Evolutionary conservation across 2,888 invertebrate species (phyloP), one percentile per base, ranked within the genome.

Genomic region (Cryptocephalus primarius): DNA sequence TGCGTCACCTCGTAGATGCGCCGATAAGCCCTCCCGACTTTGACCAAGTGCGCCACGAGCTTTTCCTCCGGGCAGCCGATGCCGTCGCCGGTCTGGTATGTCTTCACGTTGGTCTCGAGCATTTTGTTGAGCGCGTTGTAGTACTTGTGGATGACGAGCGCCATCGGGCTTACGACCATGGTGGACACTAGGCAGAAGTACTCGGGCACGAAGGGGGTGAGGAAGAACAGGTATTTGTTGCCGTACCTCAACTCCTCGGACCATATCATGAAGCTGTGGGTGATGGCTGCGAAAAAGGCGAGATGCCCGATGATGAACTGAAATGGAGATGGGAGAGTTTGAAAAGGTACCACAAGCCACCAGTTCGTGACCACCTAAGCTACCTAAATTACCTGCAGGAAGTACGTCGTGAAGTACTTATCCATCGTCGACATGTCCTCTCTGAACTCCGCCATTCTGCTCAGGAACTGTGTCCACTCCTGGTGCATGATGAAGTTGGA

Each of bases 121-220:
- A 38, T 9, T 3, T 32, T 12, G 8, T 47, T 42, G 9, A 47
- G 14, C 11, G 40, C 44, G n/a, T 36, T 14, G 12, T 42, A 47
- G 11, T 31, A n/a, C 11, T 44, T 44, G 12, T 33, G 31, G 10
- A 47, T 41, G 12, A 42, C 36, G 8, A 33, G 9, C 1, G 40
- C 36, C n/a, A 47, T 12, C n/a, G 34, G 43, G n/a, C 43, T 10
- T 4, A 44, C 9, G 6, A 38, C 9, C 22, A 47, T 12, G 1
- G 44, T 40, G 9, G 33, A 32, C 1, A 47, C 9, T 8, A 47
- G 44, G 11, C 41, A 47, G 38, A 44, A 47, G 31, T 47, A 47
- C 42, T 47, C 47, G 8, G 44, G 31, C 14, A 47, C 31, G 10
- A 32, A 42, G 10, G 31, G 32, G 12, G 13, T 31, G 10, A 8